phyloP scores from a whole-genome alignment of 2,797 vertebrate genomes.

The Sebastes kiyomatsui region DNA sequence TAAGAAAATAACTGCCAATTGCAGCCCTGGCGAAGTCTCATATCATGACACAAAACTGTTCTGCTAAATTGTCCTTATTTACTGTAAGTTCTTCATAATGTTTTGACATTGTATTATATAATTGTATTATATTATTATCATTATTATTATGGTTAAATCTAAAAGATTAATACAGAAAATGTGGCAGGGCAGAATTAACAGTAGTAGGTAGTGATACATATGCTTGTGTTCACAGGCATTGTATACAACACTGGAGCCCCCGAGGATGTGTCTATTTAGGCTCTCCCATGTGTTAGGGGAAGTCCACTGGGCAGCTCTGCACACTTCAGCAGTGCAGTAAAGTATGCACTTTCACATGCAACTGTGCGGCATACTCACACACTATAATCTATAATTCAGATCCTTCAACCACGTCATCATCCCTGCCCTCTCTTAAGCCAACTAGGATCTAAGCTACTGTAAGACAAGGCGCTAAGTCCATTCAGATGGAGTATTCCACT shows the following conservation, averaged over 20 bases:
- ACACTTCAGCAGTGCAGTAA: neutral
- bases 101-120: neutral
- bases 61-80: neutral
- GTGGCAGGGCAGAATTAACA: neutral
- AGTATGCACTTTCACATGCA: conserved; percentile 37
- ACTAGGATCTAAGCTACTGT: conserved; percentile 59
- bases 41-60: neutral
- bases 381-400: conserved; percentile 75
- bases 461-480: conserved; percentile 45
- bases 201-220: neutral
- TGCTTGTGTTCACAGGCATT: neutral
- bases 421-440: conserved; percentile 64
- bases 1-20: neutral
- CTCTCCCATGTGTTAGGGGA: conserved; percentile 35
- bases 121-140: neutral
- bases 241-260: neutral
- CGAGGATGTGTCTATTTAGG: conserved; percentile 62
- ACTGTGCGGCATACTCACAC: conserved; percentile 45
- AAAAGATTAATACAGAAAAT: neutral
- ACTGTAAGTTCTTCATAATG: neutral
- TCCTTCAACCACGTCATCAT: conserved; percentile 63
- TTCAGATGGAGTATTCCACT: conserved; percentile 48
- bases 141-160: neutral
- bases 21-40: neutral
- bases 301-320: conserved; percentile 28